These are phyloP conservation scores for Drosophila azteca DNA, from an alignment of 1,140 invertebrate species.

Conservation along the genomic window DNA sequence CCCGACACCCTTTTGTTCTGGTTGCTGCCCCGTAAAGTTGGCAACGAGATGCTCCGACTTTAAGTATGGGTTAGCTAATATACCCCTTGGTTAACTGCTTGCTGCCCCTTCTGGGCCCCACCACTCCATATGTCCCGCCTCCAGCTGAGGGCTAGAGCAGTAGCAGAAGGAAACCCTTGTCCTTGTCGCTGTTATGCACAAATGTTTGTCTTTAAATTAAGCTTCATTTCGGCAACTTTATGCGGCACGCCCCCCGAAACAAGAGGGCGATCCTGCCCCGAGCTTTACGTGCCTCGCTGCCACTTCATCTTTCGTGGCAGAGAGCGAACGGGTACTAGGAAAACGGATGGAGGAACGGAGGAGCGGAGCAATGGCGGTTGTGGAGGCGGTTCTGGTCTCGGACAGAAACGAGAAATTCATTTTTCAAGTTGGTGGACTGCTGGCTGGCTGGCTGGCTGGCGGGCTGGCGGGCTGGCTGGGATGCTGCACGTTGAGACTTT, in stretches of 20 bases:
- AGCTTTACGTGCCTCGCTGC: constrained; percentile 64
- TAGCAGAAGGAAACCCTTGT: constrained; percentile 14
- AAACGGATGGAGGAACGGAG: not conserved
- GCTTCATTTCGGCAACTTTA: constrained; percentile 66
- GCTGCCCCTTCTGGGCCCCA: no score
- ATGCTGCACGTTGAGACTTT: constrained; percentile 74
- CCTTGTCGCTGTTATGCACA: constrained; percentile 47
- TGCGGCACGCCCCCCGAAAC: constrained; percentile 33
- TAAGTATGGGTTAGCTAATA: constrained; percentile 8
- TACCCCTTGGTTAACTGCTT: constrained; percentile 1
- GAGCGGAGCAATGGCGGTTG: not conserved
- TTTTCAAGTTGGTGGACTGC: constrained; percentile 63
- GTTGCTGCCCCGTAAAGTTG: not conserved
- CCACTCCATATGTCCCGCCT: constrained; percentile 1
- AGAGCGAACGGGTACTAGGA: not conserved
- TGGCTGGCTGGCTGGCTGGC: constrained; percentile 40
- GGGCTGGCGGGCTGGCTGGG: constrained; percentile 14
- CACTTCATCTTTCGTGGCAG: constrained; percentile 54
- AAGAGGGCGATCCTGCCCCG: not conserved
- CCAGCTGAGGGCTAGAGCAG: not conserved
- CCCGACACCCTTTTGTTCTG: no score
- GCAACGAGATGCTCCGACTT: not conserved
- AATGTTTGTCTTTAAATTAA: constrained; percentile 77
- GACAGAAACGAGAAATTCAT: constrained; percentile 77
- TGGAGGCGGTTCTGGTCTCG: constrained; percentile 8